These are phyloP conservation scores for Sycophila texana DNA, from an alignment of 2,888 invertebrate genomes.

Conservation along the genomic window DNA sequence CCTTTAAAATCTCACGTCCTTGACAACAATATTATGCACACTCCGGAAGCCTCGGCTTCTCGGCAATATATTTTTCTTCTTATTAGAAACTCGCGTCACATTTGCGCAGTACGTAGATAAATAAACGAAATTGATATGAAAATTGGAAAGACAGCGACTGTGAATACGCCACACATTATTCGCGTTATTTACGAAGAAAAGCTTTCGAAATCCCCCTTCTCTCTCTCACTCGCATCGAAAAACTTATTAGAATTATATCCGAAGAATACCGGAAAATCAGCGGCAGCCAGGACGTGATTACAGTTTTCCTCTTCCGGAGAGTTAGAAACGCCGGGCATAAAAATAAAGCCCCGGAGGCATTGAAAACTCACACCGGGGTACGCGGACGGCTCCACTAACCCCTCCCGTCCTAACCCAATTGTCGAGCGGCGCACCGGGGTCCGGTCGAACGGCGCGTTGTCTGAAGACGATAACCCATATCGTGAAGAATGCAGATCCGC, in stretches of 20 bases:
- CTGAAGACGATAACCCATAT: constrained; percentile 59
- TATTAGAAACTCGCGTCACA: too few relatives aligned
- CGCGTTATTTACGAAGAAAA: constrained; percentile 8
- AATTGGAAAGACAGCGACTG: background rate
- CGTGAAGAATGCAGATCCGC: constrained; percentile 60
- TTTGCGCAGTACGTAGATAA: background rate
- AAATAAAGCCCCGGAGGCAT: background rate
- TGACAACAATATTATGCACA: too few relatives aligned
- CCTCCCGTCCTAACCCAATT: constrained; percentile 38
- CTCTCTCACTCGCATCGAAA: background rate
- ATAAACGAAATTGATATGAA: background rate
- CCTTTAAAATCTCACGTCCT: background rate
- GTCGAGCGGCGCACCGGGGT: constrained; percentile 16
- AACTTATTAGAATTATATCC: too few relatives aligned
- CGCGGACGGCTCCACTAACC: background rate
- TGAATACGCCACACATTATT: background rate
- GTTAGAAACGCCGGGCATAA: background rate
- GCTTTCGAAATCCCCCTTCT: background rate
- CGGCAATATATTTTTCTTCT: too few relatives aligned
- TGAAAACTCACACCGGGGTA: constrained; percentile 13
- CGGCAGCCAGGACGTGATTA: background rate
- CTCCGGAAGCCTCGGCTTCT: too few relatives aligned
- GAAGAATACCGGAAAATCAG: background rate
- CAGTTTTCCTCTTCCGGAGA: background rate
- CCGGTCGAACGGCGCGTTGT: constrained; percentile 21